phyloP scores from a whole-genome alignment of 1,140 invertebrate genomes.

The Drosophila pallidifrons region DNA sequence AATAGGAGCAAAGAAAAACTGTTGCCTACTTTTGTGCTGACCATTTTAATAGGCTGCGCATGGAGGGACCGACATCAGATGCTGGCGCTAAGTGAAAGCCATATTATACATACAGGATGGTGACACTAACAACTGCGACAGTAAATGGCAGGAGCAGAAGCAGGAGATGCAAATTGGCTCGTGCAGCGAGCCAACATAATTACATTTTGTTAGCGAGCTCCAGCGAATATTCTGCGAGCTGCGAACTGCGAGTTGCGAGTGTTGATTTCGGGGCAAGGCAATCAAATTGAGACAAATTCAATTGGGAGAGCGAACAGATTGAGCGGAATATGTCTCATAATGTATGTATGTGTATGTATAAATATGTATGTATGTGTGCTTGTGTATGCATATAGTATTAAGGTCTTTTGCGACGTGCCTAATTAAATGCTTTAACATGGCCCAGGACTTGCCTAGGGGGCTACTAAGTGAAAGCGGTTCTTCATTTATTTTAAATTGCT shows the following conservation, averaged over 20 bases:
- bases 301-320: constrained; percentile 36
- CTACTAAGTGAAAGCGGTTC: constrained; percentile 8
- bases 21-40: constrained; percentile 21
- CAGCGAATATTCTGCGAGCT: background rate
- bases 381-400: constrained; percentile 1
- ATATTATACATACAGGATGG: constrained; percentile 42
- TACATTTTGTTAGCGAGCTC: constrained; percentile 27
- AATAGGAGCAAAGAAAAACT: background rate
- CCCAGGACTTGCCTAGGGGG: background rate
- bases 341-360: background rate
- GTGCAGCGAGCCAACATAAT: constrained; percentile 46
- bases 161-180: constrained; percentile 46
- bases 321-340: constrained; percentile 10
- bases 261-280: constrained; percentile 21
- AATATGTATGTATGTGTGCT: background rate
- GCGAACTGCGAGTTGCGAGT: constrained; percentile 14
- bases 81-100: constrained; percentile 23
- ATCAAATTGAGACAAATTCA: constrained; percentile 51
- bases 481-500: constrained; percentile 17
- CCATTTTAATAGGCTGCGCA: constrained; percentile 14
- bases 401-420: background rate
- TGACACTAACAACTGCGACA: background rate
- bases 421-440: constrained; percentile 16
- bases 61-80: constrained; percentile 3
- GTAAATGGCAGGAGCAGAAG: background rate